Evolutionary conservation across 2,888 invertebrate genomes (phyloP).

Genomic region (Oligia latruncula): DNA sequence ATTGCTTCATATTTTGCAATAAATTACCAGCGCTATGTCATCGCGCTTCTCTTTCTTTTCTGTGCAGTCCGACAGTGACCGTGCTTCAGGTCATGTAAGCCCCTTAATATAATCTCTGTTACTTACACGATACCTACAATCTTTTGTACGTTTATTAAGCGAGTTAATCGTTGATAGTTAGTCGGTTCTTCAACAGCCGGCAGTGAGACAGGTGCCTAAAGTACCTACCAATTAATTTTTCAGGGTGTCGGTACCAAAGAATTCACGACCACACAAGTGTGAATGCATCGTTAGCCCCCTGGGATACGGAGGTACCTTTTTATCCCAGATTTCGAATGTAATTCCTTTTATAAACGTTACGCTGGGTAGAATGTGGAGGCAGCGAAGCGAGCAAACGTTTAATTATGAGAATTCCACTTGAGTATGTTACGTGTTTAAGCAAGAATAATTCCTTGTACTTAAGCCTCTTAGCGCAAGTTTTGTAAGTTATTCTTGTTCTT

Average conservation of each 20-base stretch:
- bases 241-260: conserved; percentile 33
- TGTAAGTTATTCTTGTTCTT: conserved; percentile 15
- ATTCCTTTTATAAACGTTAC: conserved; percentile 53
- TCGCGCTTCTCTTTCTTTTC: no score
- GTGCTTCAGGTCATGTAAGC: no score
- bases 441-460: conserved; percentile 45
- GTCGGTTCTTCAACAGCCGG: background rate
- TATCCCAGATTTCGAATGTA: conserved; percentile 55
- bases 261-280: conserved; percentile 44
- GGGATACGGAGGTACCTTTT: conserved; percentile 44
- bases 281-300: conserved; percentile 66
- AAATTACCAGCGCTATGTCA: no score
- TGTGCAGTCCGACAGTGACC: no score
- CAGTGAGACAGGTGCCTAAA: background rate
- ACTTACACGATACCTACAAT: no score
- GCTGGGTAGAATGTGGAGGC: conserved; percentile 33
- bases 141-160: no score
- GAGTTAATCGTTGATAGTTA: background rate
- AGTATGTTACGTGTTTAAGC: conserved; percentile 41
- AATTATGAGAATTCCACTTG: conserved; percentile 54
- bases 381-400: conserved; percentile 47
- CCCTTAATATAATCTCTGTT: no score
- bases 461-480: conserved; percentile 13
- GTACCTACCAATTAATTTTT: conserved; percentile 29
- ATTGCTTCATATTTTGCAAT: no score